Percentiles rank a stretch among this genome's conserved stretches.
phyloP scores from a whole-genome alignment of 2,797 vertebrate species.

The Artibeus jamaicensis region DNA sequence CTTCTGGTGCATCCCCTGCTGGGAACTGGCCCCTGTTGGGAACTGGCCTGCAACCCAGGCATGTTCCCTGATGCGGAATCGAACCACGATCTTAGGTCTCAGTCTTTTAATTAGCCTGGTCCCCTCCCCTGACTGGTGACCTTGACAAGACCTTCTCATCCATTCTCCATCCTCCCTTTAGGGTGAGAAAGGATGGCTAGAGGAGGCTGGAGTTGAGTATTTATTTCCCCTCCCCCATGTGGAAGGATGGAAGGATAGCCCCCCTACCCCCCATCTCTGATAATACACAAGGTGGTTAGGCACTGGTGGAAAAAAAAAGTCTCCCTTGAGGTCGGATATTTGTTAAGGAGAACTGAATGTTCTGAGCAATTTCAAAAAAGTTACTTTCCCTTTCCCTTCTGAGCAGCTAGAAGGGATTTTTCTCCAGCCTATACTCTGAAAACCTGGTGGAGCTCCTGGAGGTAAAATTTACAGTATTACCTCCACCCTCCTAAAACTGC shows the following conservation, averaged over 20 bases:
- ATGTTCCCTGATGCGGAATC: too few relatives aligned
- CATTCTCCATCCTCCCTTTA: background rate
- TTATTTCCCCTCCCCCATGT: background rate
- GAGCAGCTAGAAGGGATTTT: background rate
- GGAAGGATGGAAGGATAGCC: background rate
- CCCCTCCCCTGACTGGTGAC: background rate
- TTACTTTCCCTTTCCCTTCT: background rate
- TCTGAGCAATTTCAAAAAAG: background rate
- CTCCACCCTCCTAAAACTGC: background rate
- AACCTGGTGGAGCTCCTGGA: background rate
- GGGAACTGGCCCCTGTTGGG: too few relatives aligned
- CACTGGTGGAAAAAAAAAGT: background rate
- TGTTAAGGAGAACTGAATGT: background rate
- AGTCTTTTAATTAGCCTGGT: background rate
- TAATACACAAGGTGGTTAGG: background rate
- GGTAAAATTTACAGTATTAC: slow-evolving; percentile 5
- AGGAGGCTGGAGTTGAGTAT: background rate
- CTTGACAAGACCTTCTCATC: background rate
- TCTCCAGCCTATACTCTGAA: background rate
- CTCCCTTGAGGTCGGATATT: background rate
- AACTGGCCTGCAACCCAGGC: too few relatives aligned
- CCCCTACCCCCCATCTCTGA: background rate
- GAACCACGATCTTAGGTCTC: too few relatives aligned
- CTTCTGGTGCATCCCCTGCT: too few relatives aligned
- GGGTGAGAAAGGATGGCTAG: background rate